phyloP scores from a whole-genome alignment of 2,797 vertebrate genomes.

The Pagetopsis macropterus region DNA sequence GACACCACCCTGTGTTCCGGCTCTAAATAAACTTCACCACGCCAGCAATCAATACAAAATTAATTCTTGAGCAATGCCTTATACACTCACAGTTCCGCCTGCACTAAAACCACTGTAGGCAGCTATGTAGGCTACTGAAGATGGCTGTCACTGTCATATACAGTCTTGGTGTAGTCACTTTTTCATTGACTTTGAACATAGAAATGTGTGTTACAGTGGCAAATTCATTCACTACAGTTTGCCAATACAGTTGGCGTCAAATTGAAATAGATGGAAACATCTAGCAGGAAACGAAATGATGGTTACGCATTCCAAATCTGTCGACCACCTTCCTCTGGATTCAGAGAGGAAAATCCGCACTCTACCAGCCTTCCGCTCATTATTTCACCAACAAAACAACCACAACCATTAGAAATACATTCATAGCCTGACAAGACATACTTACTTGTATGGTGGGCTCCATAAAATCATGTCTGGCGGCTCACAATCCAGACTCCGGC shows the following conservation, averaged over 20 bases:
- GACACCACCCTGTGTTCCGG: conserved; percentile 13
- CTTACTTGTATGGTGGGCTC: conserved; percentile 73
- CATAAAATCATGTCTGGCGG: conserved; percentile 63
- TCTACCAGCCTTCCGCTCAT: not conserved
- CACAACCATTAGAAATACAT: not conserved
- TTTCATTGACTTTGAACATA: not conserved
- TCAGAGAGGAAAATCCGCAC: conserved; percentile 31
- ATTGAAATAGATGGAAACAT: not conserved
- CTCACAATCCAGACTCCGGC: conserved; percentile 47
- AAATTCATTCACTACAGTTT: not conserved
- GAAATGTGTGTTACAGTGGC: not conserved
- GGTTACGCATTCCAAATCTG: conserved; percentile 21
- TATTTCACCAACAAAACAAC: not conserved
- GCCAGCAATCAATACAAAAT: not conserved
- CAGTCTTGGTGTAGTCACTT: not conserved
- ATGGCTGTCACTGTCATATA: conserved; percentile 68
- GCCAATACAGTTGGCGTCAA: not conserved
- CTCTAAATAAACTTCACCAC: not conserved
- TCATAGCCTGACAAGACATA: not conserved
- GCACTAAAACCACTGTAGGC: not conserved
- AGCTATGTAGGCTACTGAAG: conserved; percentile 48
- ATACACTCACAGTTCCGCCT: conserved; percentile 18
- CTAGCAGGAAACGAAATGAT: not conserved
- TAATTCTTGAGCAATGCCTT: not conserved
- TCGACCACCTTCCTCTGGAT: conserved; percentile 49